Base-by-base conservation (phyloP, 1,140 invertebrate genomes). In the Drosophila biarmipes region DNA sequence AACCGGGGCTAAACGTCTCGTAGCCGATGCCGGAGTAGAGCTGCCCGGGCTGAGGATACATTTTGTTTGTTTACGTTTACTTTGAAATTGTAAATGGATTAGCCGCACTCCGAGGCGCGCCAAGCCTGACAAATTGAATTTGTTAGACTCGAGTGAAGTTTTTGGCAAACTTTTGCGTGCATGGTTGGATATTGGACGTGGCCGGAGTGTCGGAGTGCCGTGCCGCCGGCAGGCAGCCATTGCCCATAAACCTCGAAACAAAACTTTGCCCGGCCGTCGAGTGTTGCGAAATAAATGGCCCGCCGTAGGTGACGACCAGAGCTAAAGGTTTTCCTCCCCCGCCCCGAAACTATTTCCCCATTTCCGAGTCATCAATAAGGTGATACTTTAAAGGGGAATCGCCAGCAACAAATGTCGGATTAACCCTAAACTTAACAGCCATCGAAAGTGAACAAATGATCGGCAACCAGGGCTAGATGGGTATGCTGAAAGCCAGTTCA, bases 1-100 rank as follows among this genome's bases (percentile, higher is more conserved):
- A 55, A 27, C 31, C 55, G 37, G 55, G 19, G 21, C 57, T 62
- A 78, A 69, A 78, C 66, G 77, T 64, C 73, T 56, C 54, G 53
- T 43, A 43, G 45, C 21, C 4, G 43, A 6, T 46, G 21, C 19
- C 2, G 38, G 8, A n/a, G 19, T 6, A 12, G 43, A 45, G 43
- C 43, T 24, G 43, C 43, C 29, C 52, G 78, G 68, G 73, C 74
- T 74, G 73, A 68, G 55, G 51, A 76, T 77, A 76, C 62, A 77
- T 77, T 87, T 86, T 86, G 81, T 86, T 86, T 86, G 82, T 87
- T 87, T 86, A 87, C 82, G 82, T 87, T 87, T 86, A 87, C 82
- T 86, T 86, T 87, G 37, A 86, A 86, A 86, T 86, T 87, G 82
- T 86, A 86, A 86, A 86, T 86, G 82, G 82, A 86, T 86, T 86